Percentiles rank a stretch among this genome's conserved stretches.
Evolutionary conservation across 2,797 vertebrate genomes (phyloP).

Genomic region (Chiroxiphia lanceolata): DNA sequence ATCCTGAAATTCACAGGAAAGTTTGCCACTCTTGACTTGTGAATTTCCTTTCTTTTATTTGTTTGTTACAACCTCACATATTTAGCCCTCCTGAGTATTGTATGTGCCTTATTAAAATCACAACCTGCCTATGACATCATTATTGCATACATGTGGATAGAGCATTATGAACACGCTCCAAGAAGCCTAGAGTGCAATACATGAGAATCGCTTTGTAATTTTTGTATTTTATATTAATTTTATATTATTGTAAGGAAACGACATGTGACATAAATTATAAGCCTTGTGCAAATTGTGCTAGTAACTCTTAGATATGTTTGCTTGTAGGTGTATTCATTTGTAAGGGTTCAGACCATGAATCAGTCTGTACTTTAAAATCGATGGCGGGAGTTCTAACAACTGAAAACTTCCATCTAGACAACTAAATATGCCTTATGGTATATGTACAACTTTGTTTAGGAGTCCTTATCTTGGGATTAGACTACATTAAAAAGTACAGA

Average conservation of each 20-base stretch:
- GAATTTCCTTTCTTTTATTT: neutral
- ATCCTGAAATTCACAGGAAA: neutral
- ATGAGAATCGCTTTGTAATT: neutral
- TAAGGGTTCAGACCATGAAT: neutral
- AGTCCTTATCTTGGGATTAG: neutral
- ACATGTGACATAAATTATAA: neutral
- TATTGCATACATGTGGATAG: neutral
- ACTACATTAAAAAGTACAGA: neutral
- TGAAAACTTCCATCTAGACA: neutral
- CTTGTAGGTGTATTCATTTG: neutral
- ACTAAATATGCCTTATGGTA: neutral
- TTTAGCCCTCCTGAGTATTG: neutral
- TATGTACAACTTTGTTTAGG: neutral
- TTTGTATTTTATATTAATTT: neutral
- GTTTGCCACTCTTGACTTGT: neutral
- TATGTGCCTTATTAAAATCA: neutral
- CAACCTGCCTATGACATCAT: neutral
- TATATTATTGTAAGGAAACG: neutral
- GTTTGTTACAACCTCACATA: neutral
- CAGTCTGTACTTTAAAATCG: neutral
- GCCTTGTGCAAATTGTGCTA: neutral
- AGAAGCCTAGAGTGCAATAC: neutral
- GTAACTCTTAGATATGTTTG: neutral
- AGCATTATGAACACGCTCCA: neutral
- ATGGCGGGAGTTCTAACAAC: neutral